Conservation (phyloP, 2,113 vertebrate species). For the Cricetomys ansorgei region DNA sequence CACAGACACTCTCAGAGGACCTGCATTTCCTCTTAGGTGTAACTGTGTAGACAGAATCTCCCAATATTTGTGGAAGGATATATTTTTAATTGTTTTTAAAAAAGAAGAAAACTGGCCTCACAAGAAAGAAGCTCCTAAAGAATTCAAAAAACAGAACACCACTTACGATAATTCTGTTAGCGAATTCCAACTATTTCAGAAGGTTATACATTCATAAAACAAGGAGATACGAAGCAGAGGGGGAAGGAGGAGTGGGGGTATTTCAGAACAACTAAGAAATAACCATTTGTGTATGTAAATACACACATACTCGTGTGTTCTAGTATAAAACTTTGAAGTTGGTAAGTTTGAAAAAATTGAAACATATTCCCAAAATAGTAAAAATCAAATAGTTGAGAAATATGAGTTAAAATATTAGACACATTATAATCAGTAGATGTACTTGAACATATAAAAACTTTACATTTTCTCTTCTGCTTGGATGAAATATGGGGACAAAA, state of each 20-base stretch:
- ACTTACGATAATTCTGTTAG: neutral
- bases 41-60: neutral
- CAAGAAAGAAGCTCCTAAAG: neutral
- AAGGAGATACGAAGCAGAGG: neutral
- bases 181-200: neutral
- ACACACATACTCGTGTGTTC: neutral
- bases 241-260: neutral
- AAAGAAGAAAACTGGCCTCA: neutral
- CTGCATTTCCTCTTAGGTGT: neutral
- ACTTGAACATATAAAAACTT: neutral
- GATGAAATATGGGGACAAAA: neutral
- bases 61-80: neutral
- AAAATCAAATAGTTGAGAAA: neutral
- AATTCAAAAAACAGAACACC: neutral
- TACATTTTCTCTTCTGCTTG: too few species aligned
- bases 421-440: neutral
- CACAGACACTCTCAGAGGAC: neutral
- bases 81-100: neutral
- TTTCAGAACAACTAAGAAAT: neutral
- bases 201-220: neutral
- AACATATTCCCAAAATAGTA: neutral
- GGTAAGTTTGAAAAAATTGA: neutral
- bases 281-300: neutral
- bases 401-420: constrained; percentile 3
- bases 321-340: neutral